Evolutionary conservation across 2,888 invertebrate species (phyloP).

Genomic region (Leptopilina myrica): DNA sequence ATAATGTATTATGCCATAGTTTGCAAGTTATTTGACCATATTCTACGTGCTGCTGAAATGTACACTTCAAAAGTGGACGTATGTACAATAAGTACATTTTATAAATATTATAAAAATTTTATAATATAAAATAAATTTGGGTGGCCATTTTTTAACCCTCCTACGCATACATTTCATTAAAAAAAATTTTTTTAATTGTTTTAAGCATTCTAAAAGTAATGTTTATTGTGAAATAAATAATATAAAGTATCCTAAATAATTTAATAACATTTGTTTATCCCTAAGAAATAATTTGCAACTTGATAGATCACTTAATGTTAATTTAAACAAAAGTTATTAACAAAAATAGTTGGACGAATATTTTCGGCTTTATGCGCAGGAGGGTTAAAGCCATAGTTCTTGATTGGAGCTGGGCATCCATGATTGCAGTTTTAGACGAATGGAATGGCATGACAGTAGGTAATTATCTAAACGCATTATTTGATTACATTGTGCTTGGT

Average conservation of each 20-base stretch:
- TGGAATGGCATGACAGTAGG: slow-evolving; percentile 46
- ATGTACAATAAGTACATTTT: not conserved
- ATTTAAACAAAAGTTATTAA: too few relatives aligned
- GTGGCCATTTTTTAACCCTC: slow-evolving; percentile 6
- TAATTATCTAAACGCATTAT: slow-evolving; percentile 47
- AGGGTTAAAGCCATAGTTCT: not conserved
- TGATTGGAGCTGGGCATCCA: not conserved
- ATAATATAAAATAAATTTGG: not conserved
- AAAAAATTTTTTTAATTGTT: too few relatives aligned
- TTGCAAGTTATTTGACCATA: not conserved
- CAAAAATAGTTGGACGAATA: too few relatives aligned
- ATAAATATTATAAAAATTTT: not conserved
- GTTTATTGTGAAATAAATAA: too few relatives aligned
- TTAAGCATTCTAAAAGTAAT: too few relatives aligned
- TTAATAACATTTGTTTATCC: too few relatives aligned
- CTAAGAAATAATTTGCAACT: too few relatives aligned
- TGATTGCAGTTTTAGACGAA: slow-evolving; percentile 41
- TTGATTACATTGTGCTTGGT: slow-evolving; percentile 35
- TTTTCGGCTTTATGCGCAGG: too few relatives aligned
- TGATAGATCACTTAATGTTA: too few relatives aligned
- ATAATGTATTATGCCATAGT: not conserved
- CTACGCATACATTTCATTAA: too few relatives aligned
- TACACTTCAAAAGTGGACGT: not conserved
- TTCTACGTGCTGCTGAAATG: not conserved
- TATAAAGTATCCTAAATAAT: too few relatives aligned